Conservation (phyloP, 2,888 invertebrate species). For the Cenopis cana region DNA sequence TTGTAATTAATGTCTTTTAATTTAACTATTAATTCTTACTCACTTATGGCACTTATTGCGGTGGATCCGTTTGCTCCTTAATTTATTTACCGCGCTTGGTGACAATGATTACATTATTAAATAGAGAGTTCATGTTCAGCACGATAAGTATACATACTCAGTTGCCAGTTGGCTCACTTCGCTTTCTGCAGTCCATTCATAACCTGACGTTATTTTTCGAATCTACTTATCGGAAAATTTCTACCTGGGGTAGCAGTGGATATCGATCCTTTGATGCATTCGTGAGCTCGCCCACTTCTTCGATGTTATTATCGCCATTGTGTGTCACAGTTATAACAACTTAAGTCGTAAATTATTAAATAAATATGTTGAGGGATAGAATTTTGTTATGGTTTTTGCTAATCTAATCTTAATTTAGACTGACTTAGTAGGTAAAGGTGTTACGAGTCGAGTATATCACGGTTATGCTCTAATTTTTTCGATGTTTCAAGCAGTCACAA, state of each 20-base stretch:
- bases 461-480: background rate
- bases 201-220: conserved; percentile 5
- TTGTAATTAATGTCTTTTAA: background rate
- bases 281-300: conserved; percentile 3
- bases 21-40: background rate
- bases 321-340: conserved; percentile 12
- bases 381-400: background rate
- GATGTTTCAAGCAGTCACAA: too few species aligned
- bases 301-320: conserved; percentile 6
- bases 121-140: background rate
- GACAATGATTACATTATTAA: background rate
- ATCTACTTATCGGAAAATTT: conserved; percentile 16
- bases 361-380: background rate
- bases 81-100: background rate
- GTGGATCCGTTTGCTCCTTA: background rate
- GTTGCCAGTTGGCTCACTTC: background rate
- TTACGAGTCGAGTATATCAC: too few species aligned
- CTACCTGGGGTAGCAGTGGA: conserved; percentile 11
- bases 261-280: conserved; percentile 16
- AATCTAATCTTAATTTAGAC: background rate
- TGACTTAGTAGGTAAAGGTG: too few species aligned
- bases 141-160: background rate
- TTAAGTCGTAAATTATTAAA: background rate
- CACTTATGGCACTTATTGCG: background rate
- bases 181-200: conserved; percentile 10